Conservation (phyloP, 2,888 invertebrate species). For the Coronaproctus castanopsis region DNA sequence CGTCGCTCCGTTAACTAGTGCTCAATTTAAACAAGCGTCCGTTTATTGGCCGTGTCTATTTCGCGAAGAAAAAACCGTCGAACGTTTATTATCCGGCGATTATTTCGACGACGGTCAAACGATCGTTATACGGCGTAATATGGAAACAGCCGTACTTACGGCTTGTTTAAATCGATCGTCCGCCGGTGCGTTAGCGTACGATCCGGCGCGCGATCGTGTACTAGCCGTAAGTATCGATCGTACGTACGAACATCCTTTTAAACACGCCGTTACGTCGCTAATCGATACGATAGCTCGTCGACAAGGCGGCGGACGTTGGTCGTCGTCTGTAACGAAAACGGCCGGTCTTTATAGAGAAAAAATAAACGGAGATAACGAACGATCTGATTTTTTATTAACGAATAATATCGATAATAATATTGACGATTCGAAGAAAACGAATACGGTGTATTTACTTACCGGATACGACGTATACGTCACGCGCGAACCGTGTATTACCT, state of each 20-base stretch:
- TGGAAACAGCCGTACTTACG: slow-evolving; percentile 37
- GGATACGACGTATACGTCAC: slow-evolving; percentile 65
- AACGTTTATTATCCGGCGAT: slow-evolving; percentile 38
- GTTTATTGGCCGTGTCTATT: slow-evolving; percentile 65
- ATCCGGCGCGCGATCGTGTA: slow-evolving; percentile 41
- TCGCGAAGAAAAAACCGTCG: slow-evolving; percentile 55
- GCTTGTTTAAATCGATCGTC: slow-evolving; percentile 24
- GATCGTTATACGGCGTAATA: slow-evolving; percentile 34
- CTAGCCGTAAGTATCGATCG: slow-evolving; percentile 45
- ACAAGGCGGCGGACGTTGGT: slow-evolving; percentile 30
- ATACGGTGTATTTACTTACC: slow-evolving; percentile 59
- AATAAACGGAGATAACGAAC: slow-evolving; percentile 11
- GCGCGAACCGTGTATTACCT: slow-evolving; percentile 82
- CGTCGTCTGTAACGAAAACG: not conserved
- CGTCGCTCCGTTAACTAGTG: slow-evolving; percentile 39
- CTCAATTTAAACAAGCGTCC: slow-evolving; percentile 40
- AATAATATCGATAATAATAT: too few species aligned
- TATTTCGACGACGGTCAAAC: slow-evolving; percentile 38
- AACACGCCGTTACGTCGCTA: slow-evolving; percentile 68
- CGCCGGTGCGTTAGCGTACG: slow-evolving; percentile 45
- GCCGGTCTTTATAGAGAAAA: too few species aligned
- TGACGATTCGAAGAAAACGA: not conserved
- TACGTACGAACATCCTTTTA: slow-evolving; percentile 40
- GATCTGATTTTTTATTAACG: not conserved
- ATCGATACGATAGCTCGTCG: slow-evolving; percentile 65